Evolutionary conservation across 1,140 invertebrate species (phyloP).

Genomic region (Hycleus phaleratus): DNA sequence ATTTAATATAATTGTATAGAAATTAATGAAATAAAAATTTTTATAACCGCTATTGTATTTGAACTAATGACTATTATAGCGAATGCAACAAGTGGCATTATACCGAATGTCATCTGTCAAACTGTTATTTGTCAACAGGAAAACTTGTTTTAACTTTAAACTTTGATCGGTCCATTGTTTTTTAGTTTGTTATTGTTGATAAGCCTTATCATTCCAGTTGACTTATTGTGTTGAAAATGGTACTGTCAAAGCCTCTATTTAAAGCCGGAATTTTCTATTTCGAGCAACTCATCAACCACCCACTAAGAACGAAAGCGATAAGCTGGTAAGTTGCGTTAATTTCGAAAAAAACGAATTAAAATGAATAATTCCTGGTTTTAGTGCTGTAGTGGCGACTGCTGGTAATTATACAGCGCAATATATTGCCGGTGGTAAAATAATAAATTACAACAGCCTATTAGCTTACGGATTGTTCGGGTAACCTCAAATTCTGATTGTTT

Average conservation of each 20-base stretch:
- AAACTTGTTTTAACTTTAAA: neutral
- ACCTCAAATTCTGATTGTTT: slow-evolving; percentile 8
- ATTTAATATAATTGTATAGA: too few species aligned
- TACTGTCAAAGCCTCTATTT: slow-evolving; percentile 61
- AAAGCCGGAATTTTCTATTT: slow-evolving; percentile 57
- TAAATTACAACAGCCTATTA: slow-evolving; percentile 55
- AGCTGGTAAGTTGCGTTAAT: slow-evolving; percentile 51
- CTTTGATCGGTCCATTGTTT: neutral
- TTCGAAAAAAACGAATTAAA: too few species aligned
- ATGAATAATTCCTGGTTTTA: slow-evolving; percentile 23
- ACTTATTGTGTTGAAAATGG: slow-evolving; percentile 42
- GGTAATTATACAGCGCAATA: slow-evolving; percentile 60
- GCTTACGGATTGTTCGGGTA: slow-evolving; percentile 66
- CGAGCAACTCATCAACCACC: slow-evolving; percentile 58
- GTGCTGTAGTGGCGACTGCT: slow-evolving; percentile 52
- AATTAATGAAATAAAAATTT: too few species aligned
- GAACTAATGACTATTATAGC: too few species aligned
- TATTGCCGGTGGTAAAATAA: slow-evolving; percentile 48
- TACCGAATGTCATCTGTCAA: too few species aligned
- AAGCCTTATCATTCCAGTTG: slow-evolving; percentile 14
- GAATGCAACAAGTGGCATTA: too few species aligned
- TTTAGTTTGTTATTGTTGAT: neutral
- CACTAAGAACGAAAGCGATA: slow-evolving; percentile 62
- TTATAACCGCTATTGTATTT: too few species aligned
- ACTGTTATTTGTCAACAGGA: neutral